phyloP scores from a whole-genome alignment of 2,797 vertebrate species.

The Aeoliscus strigatus region DNA sequence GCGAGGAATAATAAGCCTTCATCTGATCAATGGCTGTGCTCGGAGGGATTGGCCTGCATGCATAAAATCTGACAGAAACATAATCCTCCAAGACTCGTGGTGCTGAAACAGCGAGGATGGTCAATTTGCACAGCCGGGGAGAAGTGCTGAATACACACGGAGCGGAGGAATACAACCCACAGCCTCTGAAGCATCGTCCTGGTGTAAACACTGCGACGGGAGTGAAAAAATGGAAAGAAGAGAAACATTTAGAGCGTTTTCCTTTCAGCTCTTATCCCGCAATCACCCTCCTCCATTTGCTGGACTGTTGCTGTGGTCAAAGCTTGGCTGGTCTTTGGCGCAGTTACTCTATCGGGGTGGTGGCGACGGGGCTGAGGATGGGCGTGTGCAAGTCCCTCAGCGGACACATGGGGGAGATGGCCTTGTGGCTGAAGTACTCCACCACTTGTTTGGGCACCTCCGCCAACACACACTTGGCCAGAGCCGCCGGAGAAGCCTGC shows the following conservation, averaged over 20 bases:
- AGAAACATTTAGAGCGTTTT: slow-evolving; percentile 41
- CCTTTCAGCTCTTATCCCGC: slow-evolving; percentile 42
- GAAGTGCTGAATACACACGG: slow-evolving; percentile 32
- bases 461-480: slow-evolving; percentile 93
- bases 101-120: slow-evolving; percentile 46
- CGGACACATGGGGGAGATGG: slow-evolving; percentile 80
- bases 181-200: slow-evolving; percentile 23
- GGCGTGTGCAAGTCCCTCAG: slow-evolving; percentile 61
- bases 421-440: slow-evolving; percentile 92
- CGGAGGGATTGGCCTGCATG: slow-evolving; percentile 43
- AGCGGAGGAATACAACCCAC: slow-evolving; percentile 37
- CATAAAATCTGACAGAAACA: slow-evolving; percentile 38
- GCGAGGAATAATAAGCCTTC: slow-evolving; percentile 32
- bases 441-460: slow-evolving; percentile 95
- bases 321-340: slow-evolving; percentile 23
- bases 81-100: slow-evolving; percentile 34
- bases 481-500: slow-evolving; percentile 87
- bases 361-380: slow-evolving; percentile 75
- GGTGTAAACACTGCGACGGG: slow-evolving; percentile 54
- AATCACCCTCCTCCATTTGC: slow-evolving; percentile 30
- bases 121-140: slow-evolving; percentile 35
- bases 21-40: slow-evolving; percentile 22
- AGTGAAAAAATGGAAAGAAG: too few species aligned
- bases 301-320: slow-evolving; percentile 41
- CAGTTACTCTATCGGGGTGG: slow-evolving; percentile 77